Conservation (phyloP, 2,888 invertebrate species). For the Ophion ventricosus region DNA sequence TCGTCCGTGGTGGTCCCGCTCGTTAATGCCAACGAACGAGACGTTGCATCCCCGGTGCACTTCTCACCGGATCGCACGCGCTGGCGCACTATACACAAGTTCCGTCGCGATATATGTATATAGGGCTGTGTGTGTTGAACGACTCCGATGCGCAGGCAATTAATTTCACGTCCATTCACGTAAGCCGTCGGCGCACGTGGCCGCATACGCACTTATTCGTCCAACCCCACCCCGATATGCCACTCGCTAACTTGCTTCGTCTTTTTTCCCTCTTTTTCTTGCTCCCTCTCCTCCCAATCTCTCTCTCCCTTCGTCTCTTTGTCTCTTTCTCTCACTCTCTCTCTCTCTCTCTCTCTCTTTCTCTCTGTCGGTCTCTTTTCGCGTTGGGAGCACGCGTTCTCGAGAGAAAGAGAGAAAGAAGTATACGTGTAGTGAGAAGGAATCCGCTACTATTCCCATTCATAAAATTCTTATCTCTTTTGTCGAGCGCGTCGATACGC, state of each 20-base stretch:
- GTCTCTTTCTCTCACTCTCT: constrained; percentile 38
- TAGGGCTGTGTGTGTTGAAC: constrained; percentile 28
- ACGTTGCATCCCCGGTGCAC: constrained; percentile 48
- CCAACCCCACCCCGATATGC: constrained; percentile 49
- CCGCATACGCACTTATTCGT: constrained; percentile 63
- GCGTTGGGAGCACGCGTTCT: constrained; percentile 14
- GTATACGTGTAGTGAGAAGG: constrained; percentile 43
- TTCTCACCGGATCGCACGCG: constrained; percentile 57
- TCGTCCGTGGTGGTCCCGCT: constrained; percentile 39
- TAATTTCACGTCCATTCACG: constrained; percentile 71
- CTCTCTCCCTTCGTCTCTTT: constrained; percentile 43
- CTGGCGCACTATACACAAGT: constrained; percentile 54
- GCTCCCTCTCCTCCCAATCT: constrained; percentile 28
- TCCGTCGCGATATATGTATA: constrained; percentile 9
- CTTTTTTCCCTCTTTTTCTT: constrained; percentile 37
- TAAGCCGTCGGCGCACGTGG: constrained; percentile 66
- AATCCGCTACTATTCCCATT: constrained; percentile 67
- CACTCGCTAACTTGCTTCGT: constrained; percentile 45
- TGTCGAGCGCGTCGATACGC: constrained; percentile 53
- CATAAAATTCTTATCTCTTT: constrained; percentile 68
- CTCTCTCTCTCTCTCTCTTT: constrained; percentile 26
- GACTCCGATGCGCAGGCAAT: constrained; percentile 67
- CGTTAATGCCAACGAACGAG: constrained; percentile 45
- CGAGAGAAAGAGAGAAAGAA: constrained; percentile 45
- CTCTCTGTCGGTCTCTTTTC: constrained; percentile 21